These are phyloP conservation scores for Sebastes jordani DNA, from an alignment of 2,797 vertebrate species.

Conservation along the genomic window DNA sequence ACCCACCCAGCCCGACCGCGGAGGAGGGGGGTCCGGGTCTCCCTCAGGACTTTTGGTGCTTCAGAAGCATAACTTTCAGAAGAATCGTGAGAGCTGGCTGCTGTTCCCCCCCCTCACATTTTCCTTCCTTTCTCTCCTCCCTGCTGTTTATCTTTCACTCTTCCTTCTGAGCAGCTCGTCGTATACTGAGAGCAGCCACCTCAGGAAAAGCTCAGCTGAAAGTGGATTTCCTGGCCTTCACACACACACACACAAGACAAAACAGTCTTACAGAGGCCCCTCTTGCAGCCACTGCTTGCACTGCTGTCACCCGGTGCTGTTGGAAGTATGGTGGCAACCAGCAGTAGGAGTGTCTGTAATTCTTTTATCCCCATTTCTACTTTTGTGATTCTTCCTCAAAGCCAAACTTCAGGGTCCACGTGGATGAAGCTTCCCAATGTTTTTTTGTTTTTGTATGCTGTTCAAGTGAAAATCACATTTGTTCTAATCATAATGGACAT, in stretches of 20 bases:
- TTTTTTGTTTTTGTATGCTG: constrained; percentile 16
- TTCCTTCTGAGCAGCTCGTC: constrained; percentile 43
- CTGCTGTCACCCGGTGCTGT: constrained; percentile 35
- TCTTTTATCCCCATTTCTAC: neutral
- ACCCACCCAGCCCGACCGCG: neutral
- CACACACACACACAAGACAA: neutral
- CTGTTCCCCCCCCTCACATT: neutral
- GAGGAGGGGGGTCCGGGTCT: neutral
- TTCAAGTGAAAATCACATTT: constrained; percentile 7
- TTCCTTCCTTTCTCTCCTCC: constrained; percentile 18
- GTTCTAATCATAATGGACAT: neutral
- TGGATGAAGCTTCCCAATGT: constrained; percentile 15
- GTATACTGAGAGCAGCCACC: constrained; percentile 57
- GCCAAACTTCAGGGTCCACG: constrained; percentile 57
- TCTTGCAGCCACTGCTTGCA: constrained; percentile 27
- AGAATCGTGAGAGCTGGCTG: constrained; percentile 40
- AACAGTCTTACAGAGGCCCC: constrained; percentile 10
- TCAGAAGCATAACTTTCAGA: constrained; percentile 48
- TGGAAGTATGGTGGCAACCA: neutral
- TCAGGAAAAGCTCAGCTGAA: constrained; percentile 69
- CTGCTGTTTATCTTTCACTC: constrained; percentile 24
- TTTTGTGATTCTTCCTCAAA: constrained; percentile 35
- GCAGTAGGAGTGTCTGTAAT: constrained; percentile 6
- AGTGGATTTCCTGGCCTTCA: constrained; percentile 55
- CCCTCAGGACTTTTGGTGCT: constrained; percentile 66